Evolutionary conservation across 2,113 vertebrate species (phyloP), one percentile per base, ranked within the genome.

Genomic region (Sylvia atricapilla): DNA sequence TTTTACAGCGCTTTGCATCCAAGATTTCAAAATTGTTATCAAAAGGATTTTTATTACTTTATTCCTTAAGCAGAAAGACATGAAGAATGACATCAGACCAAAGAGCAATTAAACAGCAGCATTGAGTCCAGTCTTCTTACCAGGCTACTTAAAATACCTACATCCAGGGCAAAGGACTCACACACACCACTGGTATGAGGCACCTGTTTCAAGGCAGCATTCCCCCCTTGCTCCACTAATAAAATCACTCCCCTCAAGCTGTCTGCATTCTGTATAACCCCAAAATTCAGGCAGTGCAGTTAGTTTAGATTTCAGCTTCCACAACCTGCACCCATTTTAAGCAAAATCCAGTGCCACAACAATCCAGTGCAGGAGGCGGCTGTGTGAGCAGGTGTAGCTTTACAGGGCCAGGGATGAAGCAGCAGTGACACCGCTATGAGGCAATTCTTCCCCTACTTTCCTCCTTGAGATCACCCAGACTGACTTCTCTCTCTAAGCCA

Each of bases 151-250:
- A 58, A 85, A 72, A 74, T 37, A 66, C 15, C 31, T 67, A 43
- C 12, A 91, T 9, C 12, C 78, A 56, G 39, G 53, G 43, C 18
- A 76, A 58, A 46, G 35, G 28, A 50, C 3, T 60, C 24, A 35
- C 35, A 78, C 0, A 0, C 31, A 52, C 11, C 58, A 33, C 11
- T 52, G 41, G 14, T 28, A 41, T 0, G 0, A 80, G 9, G 59
- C 19, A 24, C 8, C 5, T 10, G 3, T 12, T 69, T 9, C 41
- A 75, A 30, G 25, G 55, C 37, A 81, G 49, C 9, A 7, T 55
- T 62, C 3, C 8, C 12, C 13, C 12, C n/a, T 23, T 6, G 10
- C 11, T 43, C 28, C 37, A 47, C 41, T 23, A 77, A 73, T 41
- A 69, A 60, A n/a, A 74, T 19, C 20, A 10, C 30, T 73, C 3